Evolutionary conservation across 2,888 invertebrate species (phyloP).

Genomic region (Atrina japonica): DNA sequence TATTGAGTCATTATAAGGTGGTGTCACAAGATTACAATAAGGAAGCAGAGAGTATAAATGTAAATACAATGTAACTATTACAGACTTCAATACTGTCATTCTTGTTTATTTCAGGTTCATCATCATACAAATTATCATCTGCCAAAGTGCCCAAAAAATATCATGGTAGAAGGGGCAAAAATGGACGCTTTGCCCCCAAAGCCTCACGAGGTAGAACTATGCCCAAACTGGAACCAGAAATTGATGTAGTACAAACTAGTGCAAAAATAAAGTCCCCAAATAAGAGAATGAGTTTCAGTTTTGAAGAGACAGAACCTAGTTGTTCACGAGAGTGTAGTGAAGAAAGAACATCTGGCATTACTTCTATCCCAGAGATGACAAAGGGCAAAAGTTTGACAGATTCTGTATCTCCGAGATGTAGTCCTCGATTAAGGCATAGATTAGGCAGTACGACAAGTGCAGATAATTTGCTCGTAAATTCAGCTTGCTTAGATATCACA

Average conservation of each 20-base stretch:
- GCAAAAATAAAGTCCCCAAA: constrained; percentile 45
- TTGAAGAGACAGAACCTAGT: constrained; percentile 24
- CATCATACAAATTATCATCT: no score
- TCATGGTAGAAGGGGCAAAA: constrained; percentile 23
- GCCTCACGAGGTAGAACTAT: background rate
- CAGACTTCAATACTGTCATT: no score
- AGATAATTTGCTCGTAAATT: background rate
- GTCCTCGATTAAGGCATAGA: constrained; percentile 28
- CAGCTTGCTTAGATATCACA: constrained; percentile 28
- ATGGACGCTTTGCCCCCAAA: background rate
- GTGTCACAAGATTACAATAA: no score
- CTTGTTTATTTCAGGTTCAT: no score
- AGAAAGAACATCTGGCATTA: background rate
- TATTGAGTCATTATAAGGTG: no score
- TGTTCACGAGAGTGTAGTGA: constrained; percentile 27
- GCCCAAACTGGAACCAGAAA: constrained; percentile 1
- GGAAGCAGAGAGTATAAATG: no score
- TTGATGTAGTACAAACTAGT: background rate
- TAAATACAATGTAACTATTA: no score
- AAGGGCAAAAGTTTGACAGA: background rate
- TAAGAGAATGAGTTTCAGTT: constrained; percentile 45
- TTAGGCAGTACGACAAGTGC: constrained; percentile 13
- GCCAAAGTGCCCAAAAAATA: constrained; percentile 7
- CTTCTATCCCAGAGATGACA: background rate
- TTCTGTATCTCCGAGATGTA: background rate